Conservation (phyloP, 2,797 vertebrate genomes). For the Schizopygopsis malacanthus region DNA sequence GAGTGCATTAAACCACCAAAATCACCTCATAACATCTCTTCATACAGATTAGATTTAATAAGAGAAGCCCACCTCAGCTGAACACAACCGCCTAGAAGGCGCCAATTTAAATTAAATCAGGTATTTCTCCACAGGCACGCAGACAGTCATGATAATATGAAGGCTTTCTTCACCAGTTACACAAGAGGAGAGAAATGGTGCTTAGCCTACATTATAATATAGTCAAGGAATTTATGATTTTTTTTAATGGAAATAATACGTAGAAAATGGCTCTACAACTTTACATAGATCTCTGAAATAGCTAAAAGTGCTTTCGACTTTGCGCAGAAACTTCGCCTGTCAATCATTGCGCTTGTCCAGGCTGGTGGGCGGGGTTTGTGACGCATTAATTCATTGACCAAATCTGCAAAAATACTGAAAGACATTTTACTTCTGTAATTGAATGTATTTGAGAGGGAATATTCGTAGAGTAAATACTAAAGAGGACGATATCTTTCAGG, state of each 20-base stretch:
- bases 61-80: neutral
- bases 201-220: neutral
- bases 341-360: neutral
- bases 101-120: conserved; percentile 41
- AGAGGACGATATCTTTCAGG: too few relatives aligned
- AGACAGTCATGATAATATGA: conserved; percentile 19
- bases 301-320: neutral
- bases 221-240: neutral
- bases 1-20: neutral
- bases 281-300: neutral
- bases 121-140: conserved; percentile 27
- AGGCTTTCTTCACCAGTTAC: neutral
- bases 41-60: neutral
- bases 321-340: neutral
- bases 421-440: neutral
- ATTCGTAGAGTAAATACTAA: neutral
- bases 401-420: neutral
- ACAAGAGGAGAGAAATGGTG: conserved; percentile 13
- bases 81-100: conserved; percentile 20
- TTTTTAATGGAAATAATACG: neutral
- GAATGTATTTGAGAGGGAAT: neutral
- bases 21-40: neutral
- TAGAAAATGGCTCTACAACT: neutral
- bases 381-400: neutral
- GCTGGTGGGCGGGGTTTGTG: neutral